Evolutionary conservation across 2,888 invertebrate genomes (phyloP).

Genomic region (Rutpela maculata): DNA sequence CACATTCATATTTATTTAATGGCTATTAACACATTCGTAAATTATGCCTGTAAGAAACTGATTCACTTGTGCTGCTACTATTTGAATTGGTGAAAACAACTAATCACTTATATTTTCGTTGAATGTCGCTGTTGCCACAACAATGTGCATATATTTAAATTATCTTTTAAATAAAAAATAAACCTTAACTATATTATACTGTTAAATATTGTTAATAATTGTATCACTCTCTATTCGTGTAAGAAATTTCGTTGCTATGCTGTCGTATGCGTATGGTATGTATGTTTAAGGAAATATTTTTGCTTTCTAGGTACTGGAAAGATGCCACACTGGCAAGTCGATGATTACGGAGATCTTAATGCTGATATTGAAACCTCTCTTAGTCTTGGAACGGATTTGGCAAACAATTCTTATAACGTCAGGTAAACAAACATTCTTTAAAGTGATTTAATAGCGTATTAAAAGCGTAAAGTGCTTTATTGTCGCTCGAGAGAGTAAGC

Average conservation of each 20-base stretch:
- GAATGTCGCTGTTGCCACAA: not conserved
- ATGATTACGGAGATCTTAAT: conserved; percentile 81
- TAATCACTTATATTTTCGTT: not conserved
- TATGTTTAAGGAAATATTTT: not conserved
- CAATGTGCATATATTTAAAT: not conserved
- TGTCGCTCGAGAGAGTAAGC: too few relatives aligned
- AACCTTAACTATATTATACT: not conserved
- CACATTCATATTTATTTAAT: not conserved
- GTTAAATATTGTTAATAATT: not conserved
- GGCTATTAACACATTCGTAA: not conserved
- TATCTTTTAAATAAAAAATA: not conserved
- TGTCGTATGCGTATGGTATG: not conserved
- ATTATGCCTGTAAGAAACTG: not conserved
- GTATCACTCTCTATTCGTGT: not conserved
- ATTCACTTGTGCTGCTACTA: not conserved
- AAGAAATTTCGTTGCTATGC: not conserved
- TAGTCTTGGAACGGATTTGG: conserved; percentile 82
- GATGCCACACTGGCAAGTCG: conserved; percentile 76
- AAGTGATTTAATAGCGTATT: not conserved
- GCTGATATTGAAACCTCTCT: conserved; percentile 85
- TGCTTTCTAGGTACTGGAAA: conserved; percentile 67
- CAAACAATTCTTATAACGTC: conserved; percentile 81
- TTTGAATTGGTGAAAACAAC: not conserved
- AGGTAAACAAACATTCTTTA: conserved; percentile 73
- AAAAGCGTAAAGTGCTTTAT: too few relatives aligned